Percentiles rank a stretch among this genome's conserved stretches.
Conservation (phyloP, 1,140 invertebrate species). For the Anastatus disparis region DNA sequence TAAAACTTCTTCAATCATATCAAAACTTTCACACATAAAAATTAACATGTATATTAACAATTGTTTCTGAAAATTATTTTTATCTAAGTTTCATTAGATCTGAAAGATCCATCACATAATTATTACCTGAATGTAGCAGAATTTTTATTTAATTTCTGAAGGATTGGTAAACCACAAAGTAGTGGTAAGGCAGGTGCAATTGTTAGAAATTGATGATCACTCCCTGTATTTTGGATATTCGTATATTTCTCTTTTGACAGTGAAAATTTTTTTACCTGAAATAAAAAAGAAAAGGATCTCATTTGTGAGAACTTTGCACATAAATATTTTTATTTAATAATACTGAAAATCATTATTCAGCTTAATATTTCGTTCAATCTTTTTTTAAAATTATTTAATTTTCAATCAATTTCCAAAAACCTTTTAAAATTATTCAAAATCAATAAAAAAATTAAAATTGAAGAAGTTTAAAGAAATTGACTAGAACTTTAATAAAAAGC, state of each 20-base stretch:
- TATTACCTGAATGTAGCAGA: slow-evolving; percentile 66
- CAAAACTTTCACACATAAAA: too few species aligned
- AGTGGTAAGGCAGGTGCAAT: slow-evolving; percentile 72
- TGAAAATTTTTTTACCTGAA: slow-evolving; percentile 53
- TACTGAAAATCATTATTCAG: too few species aligned
- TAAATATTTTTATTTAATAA: too few species aligned
- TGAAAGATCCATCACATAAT: not conserved
- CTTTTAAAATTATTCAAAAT: not conserved
- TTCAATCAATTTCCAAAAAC: too few species aligned
- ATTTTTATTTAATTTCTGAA: slow-evolving; percentile 65
- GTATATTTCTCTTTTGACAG: slow-evolving; percentile 56
- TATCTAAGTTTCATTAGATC: too few species aligned
- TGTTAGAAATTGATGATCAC: slow-evolving; percentile 67
- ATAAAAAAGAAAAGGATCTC: slow-evolving; percentile 3
- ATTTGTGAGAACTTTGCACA: too few species aligned
- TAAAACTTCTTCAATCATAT: too few species aligned
- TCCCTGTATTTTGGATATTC: slow-evolving; percentile 40
- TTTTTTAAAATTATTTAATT: slow-evolving; percentile 9
- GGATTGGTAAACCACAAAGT: slow-evolving; percentile 56
- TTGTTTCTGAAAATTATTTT: too few species aligned
- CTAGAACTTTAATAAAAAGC: too few species aligned
- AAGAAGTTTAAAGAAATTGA: too few species aligned
- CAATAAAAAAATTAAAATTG: not conserved
- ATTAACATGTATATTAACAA: too few species aligned
- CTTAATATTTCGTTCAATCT: too few species aligned